phyloP scores from a whole-genome alignment of 1,140 invertebrate species.

The Drosophila rhopaloa region DNA sequence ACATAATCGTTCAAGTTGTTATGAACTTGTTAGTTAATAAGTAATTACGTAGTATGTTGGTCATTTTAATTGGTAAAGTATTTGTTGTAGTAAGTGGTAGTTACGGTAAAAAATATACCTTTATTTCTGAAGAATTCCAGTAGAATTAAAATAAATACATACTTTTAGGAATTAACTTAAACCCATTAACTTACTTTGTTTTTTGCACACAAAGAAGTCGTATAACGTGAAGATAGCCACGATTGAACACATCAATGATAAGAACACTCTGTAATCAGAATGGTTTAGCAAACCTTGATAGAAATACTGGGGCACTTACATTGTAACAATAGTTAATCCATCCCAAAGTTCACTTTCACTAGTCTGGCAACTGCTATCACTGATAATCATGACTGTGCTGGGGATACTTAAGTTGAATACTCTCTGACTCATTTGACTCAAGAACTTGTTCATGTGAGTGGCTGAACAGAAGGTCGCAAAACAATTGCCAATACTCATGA shows the following conservation, averaged over 20 bases:
- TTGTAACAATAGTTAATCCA: constrained; percentile 38
- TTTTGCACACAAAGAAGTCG: constrained; percentile 38
- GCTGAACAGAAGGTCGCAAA: constrained; percentile 24
- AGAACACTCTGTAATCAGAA: constrained; percentile 21
- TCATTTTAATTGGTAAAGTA: no score
- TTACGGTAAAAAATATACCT: no score
- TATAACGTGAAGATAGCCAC: constrained; percentile 30
- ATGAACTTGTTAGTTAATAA: no score
- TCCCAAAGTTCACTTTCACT: constrained; percentile 6
- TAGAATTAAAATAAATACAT: no score
- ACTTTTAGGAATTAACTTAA: no score
- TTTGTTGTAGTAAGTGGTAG: no score
- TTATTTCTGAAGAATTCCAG: no score
- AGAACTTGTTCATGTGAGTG: constrained; percentile 7
- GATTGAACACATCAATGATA: constrained; percentile 18
- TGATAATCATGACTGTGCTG: background rate
- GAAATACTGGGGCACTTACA: constrained; percentile 17
- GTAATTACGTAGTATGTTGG: no score
- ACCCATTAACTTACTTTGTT: constrained; percentile 16
- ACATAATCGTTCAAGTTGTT: no score
- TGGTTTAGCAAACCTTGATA: background rate
- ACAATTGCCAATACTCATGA: background rate
- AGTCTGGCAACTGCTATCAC: constrained; percentile 15
- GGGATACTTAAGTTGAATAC: background rate
- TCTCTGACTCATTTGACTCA: background rate